These are phyloP conservation scores for Erebia ligea DNA, from an alignment of 2,888 invertebrate species.

Conservation along the genomic window DNA sequence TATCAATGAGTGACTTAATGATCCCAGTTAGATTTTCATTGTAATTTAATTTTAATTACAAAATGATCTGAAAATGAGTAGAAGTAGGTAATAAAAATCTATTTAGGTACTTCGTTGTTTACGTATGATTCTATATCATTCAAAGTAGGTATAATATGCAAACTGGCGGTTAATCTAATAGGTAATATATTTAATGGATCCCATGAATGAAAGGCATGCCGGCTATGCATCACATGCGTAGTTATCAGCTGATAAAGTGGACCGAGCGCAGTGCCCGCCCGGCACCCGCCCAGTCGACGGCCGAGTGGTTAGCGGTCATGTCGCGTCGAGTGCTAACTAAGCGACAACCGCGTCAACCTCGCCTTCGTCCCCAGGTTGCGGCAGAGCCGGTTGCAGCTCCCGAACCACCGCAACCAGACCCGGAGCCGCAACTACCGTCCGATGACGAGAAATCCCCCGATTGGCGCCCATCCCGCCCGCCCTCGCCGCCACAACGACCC, in stretches of 20 bases:
- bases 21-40: too few relatives aligned
- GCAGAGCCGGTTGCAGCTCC: conserved; percentile 70
- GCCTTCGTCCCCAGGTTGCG: conserved; percentile 73
- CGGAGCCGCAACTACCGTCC: conserved; percentile 67
- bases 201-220: conserved; percentile 47
- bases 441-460: conserved; percentile 83
- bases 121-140: not conserved
- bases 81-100: too few relatives aligned
- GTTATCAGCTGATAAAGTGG: conserved; percentile 47
- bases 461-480: conserved; percentile 73
- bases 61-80: too few relatives aligned
- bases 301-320: conserved; percentile 67
- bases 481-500: conserved; percentile 70
- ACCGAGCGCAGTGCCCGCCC: conserved; percentile 56
- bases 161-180: conserved; percentile 1
- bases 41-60: too few relatives aligned
- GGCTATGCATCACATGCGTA: conserved; percentile 44
- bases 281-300: conserved; percentile 60
- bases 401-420: conserved; percentile 70
- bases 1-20: too few relatives aligned
- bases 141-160: not conserved
- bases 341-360: conserved; percentile 52
- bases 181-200: conserved; percentile 15
- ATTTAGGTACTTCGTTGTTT: not conserved
- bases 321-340: conserved; percentile 75